Conservation (phyloP, 2,113 vertebrate species). For the Geococcyx californianus region DNA sequence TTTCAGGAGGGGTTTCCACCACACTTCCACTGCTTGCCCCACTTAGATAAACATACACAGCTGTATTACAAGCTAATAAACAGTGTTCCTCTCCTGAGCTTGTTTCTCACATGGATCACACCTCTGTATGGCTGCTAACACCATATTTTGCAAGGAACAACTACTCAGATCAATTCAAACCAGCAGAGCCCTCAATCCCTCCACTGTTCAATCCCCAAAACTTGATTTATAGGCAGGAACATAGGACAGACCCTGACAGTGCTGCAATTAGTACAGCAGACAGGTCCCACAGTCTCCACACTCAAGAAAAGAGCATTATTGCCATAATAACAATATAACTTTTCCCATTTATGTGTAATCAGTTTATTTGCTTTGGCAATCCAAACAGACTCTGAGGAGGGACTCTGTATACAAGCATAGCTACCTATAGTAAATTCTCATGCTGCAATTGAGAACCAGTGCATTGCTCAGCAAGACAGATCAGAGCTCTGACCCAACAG, state of each 20-base stretch:
- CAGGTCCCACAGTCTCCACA: background rate
- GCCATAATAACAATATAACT: background rate
- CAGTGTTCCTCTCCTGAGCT: background rate
- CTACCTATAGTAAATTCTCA: background rate
- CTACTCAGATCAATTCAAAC: background rate
- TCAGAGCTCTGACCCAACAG: background rate
- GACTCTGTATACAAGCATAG: background rate
- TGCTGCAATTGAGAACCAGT: background rate
- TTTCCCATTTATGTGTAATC: background rate
- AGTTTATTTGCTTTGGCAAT: background rate
- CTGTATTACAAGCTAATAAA: background rate
- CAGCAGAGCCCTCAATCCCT: background rate
- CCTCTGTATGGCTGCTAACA: background rate
- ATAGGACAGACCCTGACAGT: background rate
- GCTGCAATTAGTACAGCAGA: background rate
- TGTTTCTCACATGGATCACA: background rate
- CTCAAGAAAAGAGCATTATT: background rate
- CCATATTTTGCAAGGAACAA: background rate
- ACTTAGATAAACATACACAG: background rate
- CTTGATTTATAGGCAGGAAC: background rate
- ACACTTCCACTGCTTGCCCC: background rate
- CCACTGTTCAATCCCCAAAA: background rate
- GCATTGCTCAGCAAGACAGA: background rate
- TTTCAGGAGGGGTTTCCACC: background rate
- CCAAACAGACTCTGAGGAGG: background rate